Conservation (phyloP, 2,888 invertebrate species). For the Andrena bicolor region DNA sequence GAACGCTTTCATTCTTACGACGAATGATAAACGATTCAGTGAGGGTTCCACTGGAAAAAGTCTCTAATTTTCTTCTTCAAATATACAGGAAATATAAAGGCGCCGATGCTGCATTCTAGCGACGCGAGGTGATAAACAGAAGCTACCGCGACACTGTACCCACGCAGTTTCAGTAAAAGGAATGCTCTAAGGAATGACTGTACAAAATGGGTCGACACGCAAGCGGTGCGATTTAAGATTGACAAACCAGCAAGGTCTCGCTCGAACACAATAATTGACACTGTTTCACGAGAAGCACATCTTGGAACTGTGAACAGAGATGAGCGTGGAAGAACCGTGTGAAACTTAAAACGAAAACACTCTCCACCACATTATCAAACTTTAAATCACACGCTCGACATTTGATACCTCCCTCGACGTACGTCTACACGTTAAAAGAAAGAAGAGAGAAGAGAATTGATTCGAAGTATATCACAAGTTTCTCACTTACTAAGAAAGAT, state of each 20-base stretch:
- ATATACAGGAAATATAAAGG: too few species aligned
- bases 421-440: not conserved
- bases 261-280: conserved; percentile 4
- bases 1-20: not conserved
- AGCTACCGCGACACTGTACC: not conserved
- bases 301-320: not conserved
- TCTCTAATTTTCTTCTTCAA: too few species aligned
- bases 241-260: not conserved
- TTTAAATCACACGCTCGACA: conserved; percentile 34
- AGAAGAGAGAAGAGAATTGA: conserved; percentile 35
- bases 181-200: conserved; percentile 43
- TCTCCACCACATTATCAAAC: not conserved
- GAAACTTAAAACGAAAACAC: too few species aligned
- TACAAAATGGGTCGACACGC: conserved; percentile 1
- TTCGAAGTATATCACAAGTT: conserved; percentile 50
- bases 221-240: conserved; percentile 28
- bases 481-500: conserved; percentile 52
- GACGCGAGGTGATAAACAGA: not conserved
- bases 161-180: conserved; percentile 31
- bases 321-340: not conserved
- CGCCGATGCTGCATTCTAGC: too few species aligned
- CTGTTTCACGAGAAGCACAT: not conserved
- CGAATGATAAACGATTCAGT: not conserved
- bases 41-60: too few species aligned
- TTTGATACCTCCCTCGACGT: not conserved